These are phyloP conservation scores for Oncorhynchus clarkii DNA, from an alignment of 2,113 vertebrate genomes.

Conservation along the genomic window DNA sequence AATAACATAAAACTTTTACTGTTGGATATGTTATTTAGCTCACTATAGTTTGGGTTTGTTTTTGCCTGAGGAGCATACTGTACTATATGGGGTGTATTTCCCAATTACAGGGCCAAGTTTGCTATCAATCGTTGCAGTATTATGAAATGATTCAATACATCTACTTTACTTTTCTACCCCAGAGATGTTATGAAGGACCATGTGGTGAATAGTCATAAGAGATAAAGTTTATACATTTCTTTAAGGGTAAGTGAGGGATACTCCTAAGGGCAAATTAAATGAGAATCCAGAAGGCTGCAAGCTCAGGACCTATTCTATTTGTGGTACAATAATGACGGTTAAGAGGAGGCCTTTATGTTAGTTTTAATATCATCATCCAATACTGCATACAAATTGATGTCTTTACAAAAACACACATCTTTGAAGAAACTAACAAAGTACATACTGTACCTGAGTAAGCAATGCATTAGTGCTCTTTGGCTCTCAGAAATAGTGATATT, in stretches of 20 bases:
- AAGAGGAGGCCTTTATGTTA: constrained; percentile 19
- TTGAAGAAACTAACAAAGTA: too few species aligned
- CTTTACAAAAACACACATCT: too few species aligned
- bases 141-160: background rate
- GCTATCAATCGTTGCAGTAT: too few species aligned
- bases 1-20: background rate
- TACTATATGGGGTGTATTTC: background rate
- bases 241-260: constrained; percentile 36
- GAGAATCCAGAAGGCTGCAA: constrained; percentile 3
- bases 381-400: background rate
- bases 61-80: background rate
- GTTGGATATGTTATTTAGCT: constrained; percentile 17
- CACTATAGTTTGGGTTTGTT: constrained; percentile 20
- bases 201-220: constrained; percentile 12
- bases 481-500: background rate
- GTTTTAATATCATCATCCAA: constrained; percentile 16
- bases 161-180: background rate
- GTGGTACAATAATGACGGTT: constrained; percentile 18
- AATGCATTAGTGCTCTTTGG: too few species aligned
- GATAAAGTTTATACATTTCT: constrained; percentile 27
- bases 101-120: too few species aligned
- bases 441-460: too few species aligned
- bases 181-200: background rate
- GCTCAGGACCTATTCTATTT: constrained; percentile 9
- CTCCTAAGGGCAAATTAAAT: constrained; percentile 28